Evolutionary conservation across 2,888 invertebrate genomes (phyloP).

Genomic region (Scaptomyza caliginosa): DNA sequence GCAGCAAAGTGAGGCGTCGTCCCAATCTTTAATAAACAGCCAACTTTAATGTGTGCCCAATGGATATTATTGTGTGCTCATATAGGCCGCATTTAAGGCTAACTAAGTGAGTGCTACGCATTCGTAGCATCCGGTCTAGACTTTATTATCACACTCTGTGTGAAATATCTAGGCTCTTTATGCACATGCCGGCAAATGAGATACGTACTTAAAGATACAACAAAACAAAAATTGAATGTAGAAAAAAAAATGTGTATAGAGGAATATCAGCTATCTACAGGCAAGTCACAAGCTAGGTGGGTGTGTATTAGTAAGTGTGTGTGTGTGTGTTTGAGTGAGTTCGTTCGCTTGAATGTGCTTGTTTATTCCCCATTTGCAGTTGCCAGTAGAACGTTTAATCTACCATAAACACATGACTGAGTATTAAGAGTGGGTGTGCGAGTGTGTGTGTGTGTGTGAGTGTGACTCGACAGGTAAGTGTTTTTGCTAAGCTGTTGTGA

Average conservation of each 20-base stretch:
- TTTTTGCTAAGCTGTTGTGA: slow-evolving; percentile 47
- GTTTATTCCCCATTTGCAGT: slow-evolving; percentile 64
- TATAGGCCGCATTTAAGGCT: slow-evolving; percentile 28
- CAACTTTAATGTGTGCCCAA: slow-evolving; percentile 34
- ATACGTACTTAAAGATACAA: slow-evolving; percentile 56
- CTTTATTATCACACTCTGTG: slow-evolving; percentile 59
- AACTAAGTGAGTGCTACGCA: slow-evolving; percentile 53
- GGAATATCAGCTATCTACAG: slow-evolving; percentile 42
- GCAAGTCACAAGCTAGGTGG: slow-evolving; percentile 40
- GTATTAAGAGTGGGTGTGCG: slow-evolving; percentile 52
- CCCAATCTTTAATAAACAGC: slow-evolving; percentile 28
- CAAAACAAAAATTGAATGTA: slow-evolving; percentile 17
- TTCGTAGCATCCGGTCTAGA: slow-evolving; percentile 72
- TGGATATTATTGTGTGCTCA: background rate
- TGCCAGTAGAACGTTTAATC: slow-evolving; percentile 71
- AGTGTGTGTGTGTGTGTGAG: slow-evolving; percentile 14
- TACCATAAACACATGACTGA: slow-evolving; percentile 71
- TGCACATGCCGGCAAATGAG: slow-evolving; percentile 22
- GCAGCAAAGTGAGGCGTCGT: slow-evolving; percentile 2
- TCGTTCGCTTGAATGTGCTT: slow-evolving; percentile 24
- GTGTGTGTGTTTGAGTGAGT: background rate
- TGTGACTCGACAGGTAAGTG: slow-evolving; percentile 55
- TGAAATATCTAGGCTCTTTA: slow-evolving; percentile 19
- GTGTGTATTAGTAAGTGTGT: background rate
- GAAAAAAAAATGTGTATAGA: background rate